Base-by-base conservation (phyloP, 2,888 invertebrate species). In the Eurytoma adleriae region DNA sequence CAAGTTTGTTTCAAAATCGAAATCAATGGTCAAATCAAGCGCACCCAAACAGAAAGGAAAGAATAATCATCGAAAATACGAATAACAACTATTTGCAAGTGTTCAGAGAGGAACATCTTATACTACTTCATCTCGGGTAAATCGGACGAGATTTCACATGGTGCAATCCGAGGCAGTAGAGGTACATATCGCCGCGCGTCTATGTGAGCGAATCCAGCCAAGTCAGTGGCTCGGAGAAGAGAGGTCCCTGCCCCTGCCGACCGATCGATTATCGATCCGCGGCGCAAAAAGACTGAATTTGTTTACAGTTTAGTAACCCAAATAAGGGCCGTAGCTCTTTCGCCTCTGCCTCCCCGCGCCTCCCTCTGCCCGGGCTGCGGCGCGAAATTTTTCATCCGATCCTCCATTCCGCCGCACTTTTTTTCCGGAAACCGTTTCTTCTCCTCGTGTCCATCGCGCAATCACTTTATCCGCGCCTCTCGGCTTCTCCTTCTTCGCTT, bases 281-380 rank as follows among this genome's bases (percentile, higher is more conserved):
- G 27, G 40, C 50, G 73, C 59, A 71, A 70, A 88, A 89, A 88
- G 87, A 86, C 85, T 76, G 87, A 88, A 89, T 89, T 89, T 89
- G 89, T 89, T 89, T 89, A 89, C 89, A 88, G 88, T 88, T 89
- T 89, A 87, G 88, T 89, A 89, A 89, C 88, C 89, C 87, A 89
- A 89, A 89, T 89, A 87, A 85, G 86, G 84, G 85, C 81, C 83
- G 84, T 82, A 82, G 83, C 83, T 83, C 84, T 73, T 78, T 73
- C 84, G 76, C 66, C 76, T 54, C 30, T 66, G 62, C 62, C 76
- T 76, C 81, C 10, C 68, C 64, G 40, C 56, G 48, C 72, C 30
- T 69, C 59, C 67, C 68, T 62, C 68, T 57, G 50, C 30, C 66
- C 73, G 40, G 74, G 56, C 14, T 7, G 24, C 20, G 12, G 50